phyloP scores from a whole-genome alignment of 2,888 invertebrate genomes.

The Hirudinaria manillensis region DNA sequence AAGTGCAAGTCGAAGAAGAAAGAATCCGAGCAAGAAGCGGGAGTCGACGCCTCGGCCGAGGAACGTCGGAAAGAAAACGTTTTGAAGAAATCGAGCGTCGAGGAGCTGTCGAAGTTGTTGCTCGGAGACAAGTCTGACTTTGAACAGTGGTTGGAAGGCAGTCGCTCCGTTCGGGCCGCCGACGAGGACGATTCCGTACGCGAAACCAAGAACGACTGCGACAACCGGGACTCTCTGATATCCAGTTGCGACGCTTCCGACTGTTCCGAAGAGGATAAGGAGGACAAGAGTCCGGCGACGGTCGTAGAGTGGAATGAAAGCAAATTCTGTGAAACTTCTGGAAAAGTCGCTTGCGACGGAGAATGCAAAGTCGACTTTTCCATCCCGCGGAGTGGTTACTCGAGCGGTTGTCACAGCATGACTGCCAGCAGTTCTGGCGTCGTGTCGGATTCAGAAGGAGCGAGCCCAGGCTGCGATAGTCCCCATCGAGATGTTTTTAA shows the following conservation, averaged over 20 bases:
- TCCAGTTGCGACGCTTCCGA: slow-evolving; percentile 9
- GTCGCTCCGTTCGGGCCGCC: background rate
- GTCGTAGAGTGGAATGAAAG: slow-evolving; percentile 5
- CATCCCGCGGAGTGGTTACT: background rate
- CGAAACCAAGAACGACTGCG: background rate
- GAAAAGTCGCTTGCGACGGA: no score
- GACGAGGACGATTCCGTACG: background rate
- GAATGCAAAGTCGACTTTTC: background rate
- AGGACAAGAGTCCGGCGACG: background rate
- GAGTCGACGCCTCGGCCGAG: background rate
- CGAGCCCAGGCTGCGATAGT: background rate
- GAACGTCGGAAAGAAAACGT: background rate
- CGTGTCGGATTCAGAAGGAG: slow-evolving; percentile 17
- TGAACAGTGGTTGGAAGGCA: background rate
- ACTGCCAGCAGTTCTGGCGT: slow-evolving; percentile 14
- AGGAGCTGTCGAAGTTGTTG: background rate
- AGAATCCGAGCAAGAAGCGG: background rate
- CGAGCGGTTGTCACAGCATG: slow-evolving; percentile 19
- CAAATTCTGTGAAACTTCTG: background rate
- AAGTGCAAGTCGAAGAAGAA: background rate
- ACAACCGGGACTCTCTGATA: background rate
- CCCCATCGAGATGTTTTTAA: background rate
- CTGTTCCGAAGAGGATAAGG: slow-evolving; percentile 18
- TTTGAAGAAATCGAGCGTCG: background rate
- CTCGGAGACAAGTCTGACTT: slow-evolving; percentile 10